These are phyloP conservation scores for Rhinopomastus cyanomelas DNA, from an alignment of 2,113 vertebrate species.

Conservation along the genomic window DNA sequence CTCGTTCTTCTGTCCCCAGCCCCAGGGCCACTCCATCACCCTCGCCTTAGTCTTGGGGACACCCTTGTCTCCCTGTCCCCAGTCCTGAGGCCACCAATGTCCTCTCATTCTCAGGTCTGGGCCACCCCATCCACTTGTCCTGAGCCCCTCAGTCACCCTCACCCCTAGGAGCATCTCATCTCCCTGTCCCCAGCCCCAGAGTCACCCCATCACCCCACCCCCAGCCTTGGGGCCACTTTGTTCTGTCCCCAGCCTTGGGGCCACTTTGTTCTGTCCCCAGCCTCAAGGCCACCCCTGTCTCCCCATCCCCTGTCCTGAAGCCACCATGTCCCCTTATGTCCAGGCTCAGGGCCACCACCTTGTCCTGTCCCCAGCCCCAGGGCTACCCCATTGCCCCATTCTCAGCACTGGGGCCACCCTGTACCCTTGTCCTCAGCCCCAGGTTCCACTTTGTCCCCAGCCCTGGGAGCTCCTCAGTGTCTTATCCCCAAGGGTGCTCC, in stretches of 20 bases:
- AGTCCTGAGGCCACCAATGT: background rate
- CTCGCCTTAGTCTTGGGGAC: background rate
- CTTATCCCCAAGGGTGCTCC: background rate
- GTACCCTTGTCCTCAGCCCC: background rate
- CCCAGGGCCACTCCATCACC: no score
- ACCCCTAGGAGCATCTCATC: no score
- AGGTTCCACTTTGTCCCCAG: background rate
- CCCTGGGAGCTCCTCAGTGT: no score
- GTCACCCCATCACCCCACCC: background rate
- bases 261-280: no score
- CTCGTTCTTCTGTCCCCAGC: background rate
- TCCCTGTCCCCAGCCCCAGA: background rate
- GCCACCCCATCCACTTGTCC: background rate
- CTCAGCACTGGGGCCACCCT: background rate
- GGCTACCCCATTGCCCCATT: no score
- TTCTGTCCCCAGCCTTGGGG: no score
- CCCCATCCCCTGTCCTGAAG: background rate
- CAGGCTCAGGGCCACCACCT: rapidly evolving
- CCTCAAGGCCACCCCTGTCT: background rate
- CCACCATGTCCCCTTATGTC: no score
- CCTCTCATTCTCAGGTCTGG: no score
- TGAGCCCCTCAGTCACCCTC: no score
- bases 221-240: no score
- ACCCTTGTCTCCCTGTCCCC: background rate
- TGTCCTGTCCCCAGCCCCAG: background rate